Conservation (phyloP, 2,888 invertebrate species). For the Timema podura region DNA sequence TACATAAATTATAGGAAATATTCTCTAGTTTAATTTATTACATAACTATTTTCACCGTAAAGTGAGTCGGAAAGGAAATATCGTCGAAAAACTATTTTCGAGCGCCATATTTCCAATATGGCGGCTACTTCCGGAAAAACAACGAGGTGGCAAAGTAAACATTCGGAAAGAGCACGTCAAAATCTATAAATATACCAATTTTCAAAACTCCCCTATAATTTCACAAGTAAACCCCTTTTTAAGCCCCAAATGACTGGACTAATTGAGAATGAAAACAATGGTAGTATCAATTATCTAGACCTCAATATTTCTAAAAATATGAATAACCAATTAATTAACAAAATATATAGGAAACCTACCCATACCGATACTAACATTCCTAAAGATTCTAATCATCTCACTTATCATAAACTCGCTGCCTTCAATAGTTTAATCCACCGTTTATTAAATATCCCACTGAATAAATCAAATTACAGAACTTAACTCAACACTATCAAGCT, state of each 20-base stretch:
- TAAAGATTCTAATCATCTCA: no score
- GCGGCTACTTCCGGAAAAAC: not conserved
- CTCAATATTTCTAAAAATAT: no score
- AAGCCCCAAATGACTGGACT: conserved; percentile 6
- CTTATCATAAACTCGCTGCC: no score
- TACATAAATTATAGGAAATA: not conserved
- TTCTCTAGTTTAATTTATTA: not conserved
- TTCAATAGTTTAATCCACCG: no score
- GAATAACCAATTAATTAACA: no score
- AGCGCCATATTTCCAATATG: not conserved
- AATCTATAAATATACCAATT: not conserved
- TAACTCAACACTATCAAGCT: no score
- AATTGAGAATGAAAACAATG: no score
- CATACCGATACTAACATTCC: no score
- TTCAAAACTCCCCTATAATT: not conserved
- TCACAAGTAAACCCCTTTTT: not conserved
- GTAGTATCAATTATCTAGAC: no score
- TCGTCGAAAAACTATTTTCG: not conserved
- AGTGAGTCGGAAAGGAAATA: not conserved
- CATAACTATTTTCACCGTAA: not conserved
- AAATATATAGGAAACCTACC: no score
- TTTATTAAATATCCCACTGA: no score
- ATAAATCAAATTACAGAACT: no score
- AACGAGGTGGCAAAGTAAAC: conserved; percentile 5
- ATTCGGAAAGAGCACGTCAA: conserved; percentile 8